Base-by-base conservation (phyloP, 30 jellyfish, hydroid and myxozoan genomes). In the Aurelia sp. region DNA sequence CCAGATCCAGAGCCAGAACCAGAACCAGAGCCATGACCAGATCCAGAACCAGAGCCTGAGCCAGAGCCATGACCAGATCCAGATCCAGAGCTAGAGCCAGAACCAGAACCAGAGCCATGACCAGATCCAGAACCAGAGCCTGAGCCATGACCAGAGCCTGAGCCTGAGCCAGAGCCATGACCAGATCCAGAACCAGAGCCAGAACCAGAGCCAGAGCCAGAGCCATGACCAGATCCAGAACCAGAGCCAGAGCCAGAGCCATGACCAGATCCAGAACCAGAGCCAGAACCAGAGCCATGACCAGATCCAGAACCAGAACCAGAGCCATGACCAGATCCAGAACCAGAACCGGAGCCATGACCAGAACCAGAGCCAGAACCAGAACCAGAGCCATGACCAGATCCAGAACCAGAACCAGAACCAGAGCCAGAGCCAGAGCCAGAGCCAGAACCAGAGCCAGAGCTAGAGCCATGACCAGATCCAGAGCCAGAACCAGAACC, bases 311-410 rank as follows among this genome's bases (percentile, higher is more conserved):
- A 21, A 7, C 83, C 90, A 6, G 90, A 80, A 31, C 83, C 83
- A 72, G 47, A 20, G 37, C 90, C 90, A 53, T 74, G 70, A 9
- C 83, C 90, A 48, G 41, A 19, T 10, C 83, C 90, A 0, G 70
- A 55, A 50, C 90, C 82, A 66, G 23, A 27, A 22, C 90, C 90
- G 3, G 90, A 80, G 19, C 90, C 90, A 9, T 74, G 50, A 16
- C 83, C 83, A 3, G 63, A 66, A 4, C 88, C 88, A 0, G 33
- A 18, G 8, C 83, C 83, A 3, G 84, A 73, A 18, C 84, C 72
- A 9, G 16, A 40, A 3, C 84, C 84, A 9, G 84, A 73, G 0
- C 88, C 88, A 77, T 37, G 44, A 59, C 78, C 88, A n/a, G 50
- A 69, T 4, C 75, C 75, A 6, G 23, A 48, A 3, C 75, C 74